A percentile compares a stretch with the other conserved stretches of the same genome.
phyloP scores from a whole-genome alignment of 1,140 invertebrate species.

The Oreohelix idahoensis region DNA sequence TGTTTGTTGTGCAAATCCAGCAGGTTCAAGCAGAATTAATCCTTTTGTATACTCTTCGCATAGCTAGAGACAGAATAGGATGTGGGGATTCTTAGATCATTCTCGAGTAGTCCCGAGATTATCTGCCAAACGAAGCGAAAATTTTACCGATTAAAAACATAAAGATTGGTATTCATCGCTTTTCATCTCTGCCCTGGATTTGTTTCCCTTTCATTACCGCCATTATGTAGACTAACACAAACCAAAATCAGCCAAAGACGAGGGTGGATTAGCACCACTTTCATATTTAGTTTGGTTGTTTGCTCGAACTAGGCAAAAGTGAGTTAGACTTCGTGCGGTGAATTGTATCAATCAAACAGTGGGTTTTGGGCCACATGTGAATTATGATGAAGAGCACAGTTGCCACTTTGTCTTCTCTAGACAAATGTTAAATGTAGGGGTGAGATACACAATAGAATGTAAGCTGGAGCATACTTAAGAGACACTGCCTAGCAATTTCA shows the following conservation, averaged over 20 bases:
- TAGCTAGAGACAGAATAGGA: neutral
- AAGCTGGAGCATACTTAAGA: too few species aligned
- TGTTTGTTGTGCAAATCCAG: neutral
- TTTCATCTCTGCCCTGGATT: neutral
- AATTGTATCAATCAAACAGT: neutral
- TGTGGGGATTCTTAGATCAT: neutral
- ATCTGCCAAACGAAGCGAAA: neutral
- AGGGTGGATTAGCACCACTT: neutral
- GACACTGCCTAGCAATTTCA: too few species aligned
- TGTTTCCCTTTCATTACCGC: slow-evolving; percentile 9
- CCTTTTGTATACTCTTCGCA: neutral
- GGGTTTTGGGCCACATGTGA: neutral
- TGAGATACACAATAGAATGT: neutral
- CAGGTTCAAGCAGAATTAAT: slow-evolving; percentile 9
- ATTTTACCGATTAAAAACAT: slow-evolving; percentile 3
- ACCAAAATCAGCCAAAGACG: neutral
- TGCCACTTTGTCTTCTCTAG: neutral
- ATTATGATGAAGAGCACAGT: neutral
- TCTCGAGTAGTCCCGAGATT: neutral
- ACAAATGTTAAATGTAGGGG: neutral
- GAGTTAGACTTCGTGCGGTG: neutral
- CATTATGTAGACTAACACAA: neutral
- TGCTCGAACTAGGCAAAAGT: neutral
- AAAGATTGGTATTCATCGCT: neutral
- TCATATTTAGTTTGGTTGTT: neutral